These are phyloP conservation scores for Anas bernieri DNA, from an alignment of 2,797 vertebrate genomes.

Conservation along the genomic window DNA sequence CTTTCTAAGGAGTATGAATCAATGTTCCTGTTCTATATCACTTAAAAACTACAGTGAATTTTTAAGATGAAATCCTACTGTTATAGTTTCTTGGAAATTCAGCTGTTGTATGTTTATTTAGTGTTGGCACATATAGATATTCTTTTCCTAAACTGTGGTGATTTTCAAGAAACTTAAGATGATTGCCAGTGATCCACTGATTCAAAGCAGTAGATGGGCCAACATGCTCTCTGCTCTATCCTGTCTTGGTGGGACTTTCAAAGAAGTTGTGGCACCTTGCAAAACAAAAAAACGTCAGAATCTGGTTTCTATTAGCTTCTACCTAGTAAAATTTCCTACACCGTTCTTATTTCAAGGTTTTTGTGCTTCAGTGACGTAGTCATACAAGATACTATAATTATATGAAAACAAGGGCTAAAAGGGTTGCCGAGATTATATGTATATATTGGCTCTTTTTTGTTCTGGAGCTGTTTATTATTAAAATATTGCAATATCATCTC, in stretches of 20 bases:
- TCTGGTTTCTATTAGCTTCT: background rate
- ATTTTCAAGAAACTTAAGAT: background rate
- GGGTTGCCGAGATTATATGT: background rate
- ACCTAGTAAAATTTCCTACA: background rate
- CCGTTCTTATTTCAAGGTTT: background rate
- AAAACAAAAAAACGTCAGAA: background rate
- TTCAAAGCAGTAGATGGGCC: background rate
- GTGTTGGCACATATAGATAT: background rate
- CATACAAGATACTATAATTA: background rate
- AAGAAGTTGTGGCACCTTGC: background rate
- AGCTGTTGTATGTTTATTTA: constrained; percentile 14
- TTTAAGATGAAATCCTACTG: background rate
- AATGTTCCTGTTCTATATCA: background rate
- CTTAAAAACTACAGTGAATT: background rate
- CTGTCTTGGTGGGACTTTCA: background rate
- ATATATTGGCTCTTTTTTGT: background rate
- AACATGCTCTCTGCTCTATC: background rate
- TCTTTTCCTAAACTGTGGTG: background rate
- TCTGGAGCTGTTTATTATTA: background rate
- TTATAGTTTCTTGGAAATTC: background rate
- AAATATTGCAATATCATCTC: background rate
- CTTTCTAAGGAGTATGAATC: background rate
- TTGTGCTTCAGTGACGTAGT: background rate
- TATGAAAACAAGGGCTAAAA: background rate
- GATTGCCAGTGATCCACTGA: background rate